phyloP scores from a whole-genome alignment of 2,888 invertebrate species.

The Podabrus alpinus region DNA sequence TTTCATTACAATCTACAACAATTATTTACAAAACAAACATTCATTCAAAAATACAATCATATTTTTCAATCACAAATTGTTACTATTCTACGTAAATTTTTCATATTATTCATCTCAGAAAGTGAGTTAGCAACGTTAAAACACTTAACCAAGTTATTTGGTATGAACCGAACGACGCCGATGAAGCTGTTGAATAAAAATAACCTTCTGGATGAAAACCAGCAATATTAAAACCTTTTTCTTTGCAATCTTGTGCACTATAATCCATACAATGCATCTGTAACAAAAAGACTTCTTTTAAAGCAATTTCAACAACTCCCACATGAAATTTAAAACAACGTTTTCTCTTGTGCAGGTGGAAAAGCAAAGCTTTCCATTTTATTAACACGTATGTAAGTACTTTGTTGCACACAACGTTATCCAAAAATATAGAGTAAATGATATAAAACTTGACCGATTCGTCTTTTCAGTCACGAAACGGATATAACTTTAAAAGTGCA shows the following conservation, averaged over 20 bases:
- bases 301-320: neutral
- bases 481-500: slow-evolving; percentile 8
- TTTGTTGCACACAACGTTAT: slow-evolving; percentile 6
- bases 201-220: slow-evolving; percentile 23
- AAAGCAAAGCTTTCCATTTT: neutral
- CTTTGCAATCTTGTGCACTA: slow-evolving; percentile 46
- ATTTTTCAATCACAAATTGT: slow-evolving; percentile 22
- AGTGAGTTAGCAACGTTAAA: slow-evolving; percentile 2
- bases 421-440: slow-evolving; percentile 6
- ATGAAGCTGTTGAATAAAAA: slow-evolving; percentile 2
- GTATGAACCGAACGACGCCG: neutral
- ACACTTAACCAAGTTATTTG: slow-evolving; percentile 4
- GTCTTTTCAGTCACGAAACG: slow-evolving; percentile 20
- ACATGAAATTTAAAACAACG: neutral
- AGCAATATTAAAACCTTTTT: slow-evolving; percentile 29
- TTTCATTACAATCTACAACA: neutral
- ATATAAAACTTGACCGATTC: slow-evolving; percentile 16
- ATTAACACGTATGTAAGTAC: neutral
- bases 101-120: slow-evolving; percentile 17
- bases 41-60: slow-evolving; percentile 4
- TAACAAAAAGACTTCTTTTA: slow-evolving; percentile 33
- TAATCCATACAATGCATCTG: slow-evolving; percentile 50
- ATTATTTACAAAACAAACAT: slow-evolving; percentile 23
- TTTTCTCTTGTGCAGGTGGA: neutral
- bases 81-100: slow-evolving; percentile 9